Base-by-base conservation (phyloP, 2,888 invertebrate genomes). In the Heliconius charithonia region DNA sequence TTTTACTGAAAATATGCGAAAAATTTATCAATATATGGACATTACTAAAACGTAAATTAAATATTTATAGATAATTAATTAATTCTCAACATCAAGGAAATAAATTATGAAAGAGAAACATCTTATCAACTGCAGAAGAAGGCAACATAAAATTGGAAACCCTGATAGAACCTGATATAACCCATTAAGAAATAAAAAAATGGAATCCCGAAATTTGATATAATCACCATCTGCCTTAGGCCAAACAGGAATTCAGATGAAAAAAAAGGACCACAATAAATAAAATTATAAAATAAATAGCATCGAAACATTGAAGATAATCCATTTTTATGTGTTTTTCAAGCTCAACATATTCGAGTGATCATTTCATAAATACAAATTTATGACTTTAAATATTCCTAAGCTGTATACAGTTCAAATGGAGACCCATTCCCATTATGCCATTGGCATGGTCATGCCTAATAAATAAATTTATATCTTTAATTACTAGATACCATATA, bases 181-280 rank as follows among this genome's bases (percentile, higher is more conserved):
- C 7, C 69, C 13, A 29, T 70, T 59, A 73, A 76, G 29, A n/a
- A 29, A 69, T 63, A 80, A 82, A 84, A 83, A 77, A 79, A 59
- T 70, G 67, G 73, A 78, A 79, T 81, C 81, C 84, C 82, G 90
- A 90, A 90, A 91, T 91, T 89, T 87, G 87, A 92, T 89, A 91
- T 86, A 88, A 87, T 86, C 87, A 85, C 89, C 92, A 90, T 89
- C 91, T 89, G 90, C 86, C 85, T 85, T 83, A 86, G 83, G 82
- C 83, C 85, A 85, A 87, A 88, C 85, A 82, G 78, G 86, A 89
- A 88, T 89, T 89, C 89, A 81, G 79, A 83, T 87, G 90, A 90
- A 92, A 93, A 88, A 73, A 82, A 83, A 85, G 81, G 85, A 87
- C 85, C 84, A 86, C 85, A 86, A 91, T 90, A 91, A 91, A 89